Evolutionary conservation across 1,140 invertebrate species (phyloP).

Genomic region (Lepidurus apus): DNA sequence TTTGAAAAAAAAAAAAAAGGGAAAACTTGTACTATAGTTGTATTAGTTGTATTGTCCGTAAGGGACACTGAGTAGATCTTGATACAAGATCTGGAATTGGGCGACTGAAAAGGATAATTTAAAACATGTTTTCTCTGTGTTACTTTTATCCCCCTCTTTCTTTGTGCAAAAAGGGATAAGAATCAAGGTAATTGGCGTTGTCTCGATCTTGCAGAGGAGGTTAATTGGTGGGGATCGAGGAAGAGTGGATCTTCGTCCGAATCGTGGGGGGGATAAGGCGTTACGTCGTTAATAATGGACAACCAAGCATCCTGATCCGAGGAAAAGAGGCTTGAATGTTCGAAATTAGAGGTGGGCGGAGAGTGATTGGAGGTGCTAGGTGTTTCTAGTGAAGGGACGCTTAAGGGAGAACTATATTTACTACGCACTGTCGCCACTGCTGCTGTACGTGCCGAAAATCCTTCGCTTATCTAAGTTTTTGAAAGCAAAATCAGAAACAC

Average conservation of each 20-base stretch:
- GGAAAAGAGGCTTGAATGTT: conserved; percentile 5
- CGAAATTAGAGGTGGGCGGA: conserved; percentile 4
- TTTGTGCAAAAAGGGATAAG: background rate
- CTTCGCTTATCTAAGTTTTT: background rate
- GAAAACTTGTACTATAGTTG: background rate
- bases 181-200: background rate
- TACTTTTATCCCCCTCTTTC: background rate
- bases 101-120: conserved; percentile 10
- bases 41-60: conserved; percentile 13
- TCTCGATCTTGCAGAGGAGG: conserved; percentile 13
- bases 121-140: background rate
- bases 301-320: background rate
- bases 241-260: conserved; percentile 8
- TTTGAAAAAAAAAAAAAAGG: background rate
- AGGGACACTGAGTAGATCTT: conserved; percentile 18
- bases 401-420: conserved; percentile 10
- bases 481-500: background rate
- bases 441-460: background rate
- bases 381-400: background rate
- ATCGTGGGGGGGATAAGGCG: background rate
- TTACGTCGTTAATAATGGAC: conserved; percentile 15
- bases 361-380: conserved; percentile 14
- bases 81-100: conserved; percentile 19
- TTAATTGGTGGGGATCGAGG: background rate
- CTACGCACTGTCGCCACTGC: conserved; percentile 3